A percentile compares a stretch with the other conserved stretches of the same genome.
phyloP scores from a whole-genome alignment of 2,888 invertebrate species.

The Drosophila fulvimacula region DNA sequence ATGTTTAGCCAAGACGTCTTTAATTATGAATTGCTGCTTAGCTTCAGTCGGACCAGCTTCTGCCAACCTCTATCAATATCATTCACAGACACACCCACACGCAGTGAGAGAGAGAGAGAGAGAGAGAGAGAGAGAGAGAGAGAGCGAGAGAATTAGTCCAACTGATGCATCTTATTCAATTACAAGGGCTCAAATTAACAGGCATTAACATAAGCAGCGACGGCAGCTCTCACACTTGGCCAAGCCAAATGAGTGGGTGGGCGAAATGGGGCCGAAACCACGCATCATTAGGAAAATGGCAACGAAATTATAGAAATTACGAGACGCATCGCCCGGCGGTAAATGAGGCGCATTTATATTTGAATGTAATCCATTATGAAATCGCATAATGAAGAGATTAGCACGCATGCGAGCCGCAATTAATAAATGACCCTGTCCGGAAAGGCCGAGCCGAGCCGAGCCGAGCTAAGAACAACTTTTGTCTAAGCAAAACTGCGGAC shows the following conservation, averaged over 20 bases:
- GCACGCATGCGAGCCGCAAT: slow-evolving; percentile 73
- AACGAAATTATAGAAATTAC: slow-evolving; percentile 78
- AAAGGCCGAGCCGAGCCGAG: slow-evolving; percentile 3
- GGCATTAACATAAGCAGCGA: slow-evolving; percentile 66
- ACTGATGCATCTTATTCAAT: slow-evolving; percentile 76
- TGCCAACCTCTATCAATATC: slow-evolving; percentile 45
- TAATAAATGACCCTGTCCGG: slow-evolving; percentile 74
- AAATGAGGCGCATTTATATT: slow-evolving; percentile 77
- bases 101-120: not conserved
- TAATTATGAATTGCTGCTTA: slow-evolving; percentile 33
- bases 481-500: slow-evolving; percentile 12
- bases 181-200: slow-evolving; percentile 71
- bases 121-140: not conserved
- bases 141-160: slow-evolving; percentile 2
- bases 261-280: slow-evolving; percentile 18
- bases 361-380: slow-evolving; percentile 81
- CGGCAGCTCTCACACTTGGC: slow-evolving; percentile 2
- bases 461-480: slow-evolving; percentile 6
- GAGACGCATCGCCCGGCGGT: slow-evolving; percentile 42
- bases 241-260: not conserved
- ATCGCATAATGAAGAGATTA: slow-evolving; percentile 80
- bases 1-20: slow-evolving; percentile 14
- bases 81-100: not conserved
- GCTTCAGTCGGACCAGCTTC: not conserved
- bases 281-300: slow-evolving; percentile 76